These are phyloP conservation scores for Columba guinea DNA, from an alignment of 2,797 vertebrate species.

Conservation along the genomic window DNA sequence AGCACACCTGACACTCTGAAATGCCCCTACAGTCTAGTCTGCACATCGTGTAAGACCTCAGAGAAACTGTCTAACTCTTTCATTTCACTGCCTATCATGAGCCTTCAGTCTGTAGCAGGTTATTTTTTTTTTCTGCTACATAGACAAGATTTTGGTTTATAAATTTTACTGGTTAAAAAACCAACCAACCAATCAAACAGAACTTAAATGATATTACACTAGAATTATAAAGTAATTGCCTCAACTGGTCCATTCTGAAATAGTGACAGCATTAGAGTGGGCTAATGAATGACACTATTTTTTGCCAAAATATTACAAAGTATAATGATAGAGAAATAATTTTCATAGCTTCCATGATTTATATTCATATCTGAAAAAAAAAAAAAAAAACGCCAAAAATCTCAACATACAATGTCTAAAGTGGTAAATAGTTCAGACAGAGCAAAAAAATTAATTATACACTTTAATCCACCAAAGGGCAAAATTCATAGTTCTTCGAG, in stretches of 20 bases:
- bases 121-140: background rate
- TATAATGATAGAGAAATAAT: background rate
- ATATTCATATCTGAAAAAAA: background rate
- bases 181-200: background rate
- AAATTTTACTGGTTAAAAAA: background rate
- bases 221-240: background rate
- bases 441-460: background rate
- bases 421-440: background rate
- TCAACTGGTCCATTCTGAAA: background rate
- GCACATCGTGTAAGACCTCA: background rate
- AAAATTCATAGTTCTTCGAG: background rate
- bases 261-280: background rate
- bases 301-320: background rate
- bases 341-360: background rate
- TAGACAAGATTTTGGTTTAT: background rate
- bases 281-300: background rate
- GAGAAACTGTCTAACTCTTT: background rate
- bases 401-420: background rate
- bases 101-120: background rate
- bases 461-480: background rate
- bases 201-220: background rate
- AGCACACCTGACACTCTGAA: background rate
- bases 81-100: background rate
- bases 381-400: too few relatives aligned
- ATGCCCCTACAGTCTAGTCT: background rate